Percentiles rank a stretch among this genome's conserved stretches.
Conservation (phyloP, 2,113 vertebrate genomes). For the Carassius auratus region DNA sequence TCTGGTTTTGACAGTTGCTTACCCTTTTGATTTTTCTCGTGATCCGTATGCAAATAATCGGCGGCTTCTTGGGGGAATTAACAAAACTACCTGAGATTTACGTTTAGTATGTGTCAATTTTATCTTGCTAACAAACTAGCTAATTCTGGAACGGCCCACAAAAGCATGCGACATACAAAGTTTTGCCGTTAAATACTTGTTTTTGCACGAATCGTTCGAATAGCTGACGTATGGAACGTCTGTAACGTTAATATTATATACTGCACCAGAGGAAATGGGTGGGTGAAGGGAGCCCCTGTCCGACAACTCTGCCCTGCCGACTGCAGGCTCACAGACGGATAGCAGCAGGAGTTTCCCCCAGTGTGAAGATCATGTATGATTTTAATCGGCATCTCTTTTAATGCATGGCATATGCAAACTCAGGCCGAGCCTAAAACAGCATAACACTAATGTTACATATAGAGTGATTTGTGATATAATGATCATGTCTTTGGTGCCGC, state of each 20-base stretch:
- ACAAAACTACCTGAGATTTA: neutral
- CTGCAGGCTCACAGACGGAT: neutral
- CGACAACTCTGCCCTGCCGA: neutral
- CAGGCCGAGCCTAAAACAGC: neutral
- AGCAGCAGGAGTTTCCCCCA: neutral
- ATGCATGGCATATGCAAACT: neutral
- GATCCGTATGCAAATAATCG: constrained; percentile 6
- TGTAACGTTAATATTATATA: neutral
- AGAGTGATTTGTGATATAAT: neutral
- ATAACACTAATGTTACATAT: neutral
- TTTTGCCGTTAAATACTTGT: neutral
- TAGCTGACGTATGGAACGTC: neutral
- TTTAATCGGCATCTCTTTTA: neutral
- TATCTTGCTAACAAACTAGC: constrained; percentile 20
- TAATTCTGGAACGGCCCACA: neutral
- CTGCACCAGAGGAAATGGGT: constrained; percentile 45
- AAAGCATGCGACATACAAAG: neutral
- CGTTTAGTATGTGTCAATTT: neutral
- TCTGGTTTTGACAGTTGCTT: constrained; percentile 19
- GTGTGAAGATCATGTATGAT: neutral
- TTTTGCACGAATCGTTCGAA: constrained; percentile 2
- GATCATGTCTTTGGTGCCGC: constrained; percentile 1
- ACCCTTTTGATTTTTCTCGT: neutral
- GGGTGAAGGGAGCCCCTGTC: constrained; percentile 44
- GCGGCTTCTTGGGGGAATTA: neutral